Base-by-base conservation (phyloP, 2,113 vertebrate species). In the Ia io region DNA sequence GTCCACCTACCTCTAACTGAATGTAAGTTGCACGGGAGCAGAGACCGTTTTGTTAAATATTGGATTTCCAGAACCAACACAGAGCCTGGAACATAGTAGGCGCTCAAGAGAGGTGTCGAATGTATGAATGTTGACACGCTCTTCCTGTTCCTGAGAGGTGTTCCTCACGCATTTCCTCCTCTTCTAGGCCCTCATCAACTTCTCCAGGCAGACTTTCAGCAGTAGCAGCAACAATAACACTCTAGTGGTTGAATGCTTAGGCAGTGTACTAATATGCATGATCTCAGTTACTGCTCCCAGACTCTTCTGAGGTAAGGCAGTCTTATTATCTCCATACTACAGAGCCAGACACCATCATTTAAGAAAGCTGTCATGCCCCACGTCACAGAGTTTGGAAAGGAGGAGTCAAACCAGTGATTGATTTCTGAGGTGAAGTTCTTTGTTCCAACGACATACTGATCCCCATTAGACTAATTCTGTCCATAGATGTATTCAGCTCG, bases 251-350 rank as follows among this genome's bases (percentile, higher is more conserved):
- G 10, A 82, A 22, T 5, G 49, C 23, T 69, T 28, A 16, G 74
- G 17, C 7, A 10, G 40, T 3, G 13, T 42, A 23, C 16, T 32
- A 13, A 20, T 23, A 35, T 0, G 23, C 18, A 6, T 1, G 5
- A 23, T 35, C 40, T 90, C 49, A 18, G 16, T 90, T 37, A 44
- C 69, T 44, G 49, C 17, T 70, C n/a, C 30, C 18, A 22, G 44
- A 47, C 42, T 42, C 53, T 47, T 5, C 23, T 1, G 44, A 74
- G 25, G 10, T 16, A 35, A 35, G 28, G 30, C 37, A 53, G 22
- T 44, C 44, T 12, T 42, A 16, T 11, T 42, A n/a, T 35, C 8
- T 28, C 5, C 1, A 17, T 40, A 47, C 85, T 73, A 9, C 14
- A 67, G 20, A 59, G 8, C 25, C 47, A 70, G 90, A 53, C 6